Evolutionary conservation across 1,140 invertebrate species (phyloP), one percentile per base, ranked within the genome.

Genomic region (Drosophila yakuba): DNA sequence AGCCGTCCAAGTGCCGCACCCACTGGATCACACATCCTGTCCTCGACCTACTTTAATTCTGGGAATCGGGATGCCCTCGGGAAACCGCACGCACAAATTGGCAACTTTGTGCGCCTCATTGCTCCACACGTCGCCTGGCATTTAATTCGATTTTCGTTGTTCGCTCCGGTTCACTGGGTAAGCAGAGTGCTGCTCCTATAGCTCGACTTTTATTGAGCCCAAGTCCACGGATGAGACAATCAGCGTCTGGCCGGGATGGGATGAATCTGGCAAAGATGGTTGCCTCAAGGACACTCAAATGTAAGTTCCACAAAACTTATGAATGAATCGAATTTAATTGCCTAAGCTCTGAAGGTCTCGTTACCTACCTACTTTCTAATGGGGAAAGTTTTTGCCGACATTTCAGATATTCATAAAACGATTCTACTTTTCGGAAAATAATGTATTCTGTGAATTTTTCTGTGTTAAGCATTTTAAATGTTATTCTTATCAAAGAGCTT

Each of bases 21-120:
- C 28, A 43, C 64, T 28, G 64, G 64, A 71, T 17, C 64, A 71
- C 25, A 44, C 44, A 54, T 52, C 56, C 74, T 64, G 82, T 48
- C 74, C 78, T 86, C 62, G 83, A 82, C 78, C 79, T 57, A 74
- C 51, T 79, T 83, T 57, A 7, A 47, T 17, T 4, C 7, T 39
- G 38, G 38, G 48, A 15, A 35, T 15, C 38, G 41, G 55, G 58
- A 51, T 60, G 55, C 71, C 83, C 71, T 59, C 71, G 73, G 80
- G 79, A 86, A 79, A 52, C 61, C 66, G 20, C 55, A 69, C 43
- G 58, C 43, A 32, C 45, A 50, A 50, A 68, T 76, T 56, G 74
- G 48, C 36, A 55, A 48, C 55, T 44, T 48, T 75, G 32, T 58
- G 47, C 52, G 72, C 52, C 61, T 47, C 48, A 57, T 52, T 43